A percentile compares a stretch with the other conserved stretches of the same genome.
These are phyloP conservation scores for Bombus sibiricus DNA, from an alignment of 1,140 invertebrate species.

Conservation along the genomic window DNA sequence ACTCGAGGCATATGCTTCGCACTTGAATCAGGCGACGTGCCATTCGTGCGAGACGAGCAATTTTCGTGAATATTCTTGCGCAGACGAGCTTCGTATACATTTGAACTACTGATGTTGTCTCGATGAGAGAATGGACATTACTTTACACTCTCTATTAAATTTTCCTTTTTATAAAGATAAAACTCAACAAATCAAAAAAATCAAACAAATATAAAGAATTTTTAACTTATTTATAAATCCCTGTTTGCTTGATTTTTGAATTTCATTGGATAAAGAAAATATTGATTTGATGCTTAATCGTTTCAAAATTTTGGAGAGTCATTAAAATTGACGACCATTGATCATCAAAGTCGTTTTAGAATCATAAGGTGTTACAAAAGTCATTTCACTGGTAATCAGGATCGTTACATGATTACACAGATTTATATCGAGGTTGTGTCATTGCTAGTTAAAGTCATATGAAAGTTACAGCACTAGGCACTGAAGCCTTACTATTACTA, in stretches of 20 bases:
- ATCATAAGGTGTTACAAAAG: no score
- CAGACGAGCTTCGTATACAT: not conserved
- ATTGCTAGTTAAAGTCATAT: no score
- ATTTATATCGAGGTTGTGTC: no score
- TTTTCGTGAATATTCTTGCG: not conserved
- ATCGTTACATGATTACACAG: no score
- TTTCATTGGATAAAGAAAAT: no score
- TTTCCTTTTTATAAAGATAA: not conserved
- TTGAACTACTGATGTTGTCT: not conserved
- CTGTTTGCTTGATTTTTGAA: not conserved
- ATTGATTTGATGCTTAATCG: not conserved
- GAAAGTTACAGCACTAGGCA: no score
- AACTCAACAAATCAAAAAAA: no score
- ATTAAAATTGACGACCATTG: no score
- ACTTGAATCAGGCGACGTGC: not conserved
- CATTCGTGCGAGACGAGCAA: not conserved
- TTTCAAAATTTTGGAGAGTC: no score
- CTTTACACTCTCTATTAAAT: not conserved
- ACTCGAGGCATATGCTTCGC: slow-evolving; percentile 7
- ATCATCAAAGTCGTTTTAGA: no score
- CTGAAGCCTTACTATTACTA: no score
- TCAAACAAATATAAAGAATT: not conserved
- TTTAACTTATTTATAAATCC: not conserved
- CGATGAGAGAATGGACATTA: not conserved
- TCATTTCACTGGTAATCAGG: no score